Base-by-base conservation (phyloP, 1,140 invertebrate genomes). In the Bombus affinis region DNA sequence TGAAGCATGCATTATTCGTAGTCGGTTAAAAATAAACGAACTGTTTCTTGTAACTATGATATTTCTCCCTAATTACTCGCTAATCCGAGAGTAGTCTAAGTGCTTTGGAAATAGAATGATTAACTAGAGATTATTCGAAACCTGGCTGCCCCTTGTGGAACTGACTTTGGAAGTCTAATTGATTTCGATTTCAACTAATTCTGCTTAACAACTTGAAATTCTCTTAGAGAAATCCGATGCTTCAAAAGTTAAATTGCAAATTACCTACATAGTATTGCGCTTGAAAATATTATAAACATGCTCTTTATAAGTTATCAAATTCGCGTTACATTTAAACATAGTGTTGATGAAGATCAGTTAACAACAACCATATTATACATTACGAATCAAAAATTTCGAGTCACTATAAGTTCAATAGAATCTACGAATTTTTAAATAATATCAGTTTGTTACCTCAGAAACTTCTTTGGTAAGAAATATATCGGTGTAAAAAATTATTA, bases 111-210 rank as follows among this genome's bases (percentile, higher is more conserved):
- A 39, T 74, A 47, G 42, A 74, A 74, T 74, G 72, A 42, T 47
- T 74, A 44, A 74, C n/a, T 32, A 18, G 72, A 74, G 42, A 74
- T 74, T 74, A 74, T 42, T 32, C 18, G n/a, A 73, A 74, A 42
- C n/a, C 39, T 47, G 25, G 18, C 22, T 47, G 9, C 42, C 12
- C n/a, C 28, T 74, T 47, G 72, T 44, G 72, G 32, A 74, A 74
- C 72, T 74, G 72, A 47, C 72, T 74, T 74, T 32, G 72, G 18
- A 42, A 72, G 39, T 72, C 39, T 74, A 74, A 44, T 42, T 74
- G 72, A 42, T 74, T 47, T 42, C 39, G 42, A 74, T 47, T 47
- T 39, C 72, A 47, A 74, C 72, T 74, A 74, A 74, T 74, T 74
- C 72, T 74, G 72, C n/a, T 47, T 32, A 42, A 47, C n/a, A 74